Base-by-base conservation (phyloP, 2,113 vertebrate species). In the Meles meles region DNA sequence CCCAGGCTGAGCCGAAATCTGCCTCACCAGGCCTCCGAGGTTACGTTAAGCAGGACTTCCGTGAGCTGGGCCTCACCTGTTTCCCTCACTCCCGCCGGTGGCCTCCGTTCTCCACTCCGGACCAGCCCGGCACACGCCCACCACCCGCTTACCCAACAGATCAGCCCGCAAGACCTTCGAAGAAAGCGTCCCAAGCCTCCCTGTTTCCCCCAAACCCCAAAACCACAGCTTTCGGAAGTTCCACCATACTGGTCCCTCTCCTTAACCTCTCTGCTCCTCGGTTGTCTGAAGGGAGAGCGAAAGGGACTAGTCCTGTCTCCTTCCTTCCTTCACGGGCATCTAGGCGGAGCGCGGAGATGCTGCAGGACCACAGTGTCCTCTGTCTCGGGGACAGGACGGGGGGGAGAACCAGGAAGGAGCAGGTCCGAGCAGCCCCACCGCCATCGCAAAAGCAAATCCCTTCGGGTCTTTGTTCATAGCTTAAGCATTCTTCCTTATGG, bases 1-100 rank as follows among this genome's bases (percentile, higher is more conserved):
- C 14, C 27, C 42, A 47, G 3, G 18, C 18, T 0, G 0, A 2
- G 0, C 37, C 55, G 76, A 6, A 77, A 23, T 39, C 18, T 12
- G 63, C 80, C 84, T 67, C 37, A 21, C 27, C 4, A 37, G 2
- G 0, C 1, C 13, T 4, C 20, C 15, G 10, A 59, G 49, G 52
- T 55, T 55, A 55, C 17, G 23, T 8, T 25, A n/a, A 18, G 25
- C 7, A 47, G 57, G 39, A 21, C 15, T 23, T 44, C 72, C 0
- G 1, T 14, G 23, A 13, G 42, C 72, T 31, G 49, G 77, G 44
- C 39, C 61, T 84, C 55, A 2, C 31, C 88, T 65, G 13, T 21
- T 81, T 55, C 39, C 52, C 23, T 31, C 52, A 27, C 61, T 17
- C 18, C 15, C 59, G 17, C 7, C 44, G 29, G 15, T 3, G 61